Base-by-base conservation (phyloP, 2,797 vertebrate species). In the Adelosebastes latens region DNA sequence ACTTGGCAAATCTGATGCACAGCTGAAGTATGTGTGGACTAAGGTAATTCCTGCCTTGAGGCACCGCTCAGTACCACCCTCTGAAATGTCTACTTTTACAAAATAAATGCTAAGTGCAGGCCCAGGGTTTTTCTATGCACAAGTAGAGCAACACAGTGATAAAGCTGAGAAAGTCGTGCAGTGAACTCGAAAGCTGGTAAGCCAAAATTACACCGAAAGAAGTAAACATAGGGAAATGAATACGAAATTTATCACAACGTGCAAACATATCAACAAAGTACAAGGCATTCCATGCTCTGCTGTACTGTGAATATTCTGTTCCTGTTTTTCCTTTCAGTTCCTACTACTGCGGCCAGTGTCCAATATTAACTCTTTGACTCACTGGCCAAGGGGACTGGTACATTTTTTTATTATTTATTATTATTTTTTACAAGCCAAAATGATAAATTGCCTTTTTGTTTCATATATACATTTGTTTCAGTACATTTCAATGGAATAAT, bases 31-130 rank as follows among this genome's bases (percentile, higher is more conserved):
- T 53, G 64, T 80, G 73, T 71, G 64, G 84, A 89, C 78, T 72
- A 29, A 78, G 71, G 49, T 85, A 84, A 90, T 72, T 87, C 62
- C 59, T 83, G 77, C 79, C 78, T 81, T 14, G 32, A 88, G 84
- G 85, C 81, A 63, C 34, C 52, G 72, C 32, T 80, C 58, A 68
- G 78, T 49, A 69, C 49, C 80, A 53, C 65, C 63, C 13, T 70
- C 32, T 62, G 36, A 75, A 77, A 79, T 42, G 62, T 82, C 73
- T 71, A 8, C 55, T 84, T 81, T 60, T 27, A 64, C 42, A 63
- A 75, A 78, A 84, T 49, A 80, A 73, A 79, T 81, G 74, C 77
- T 31, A 31, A 63, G 53, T 11, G 63, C 29, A 72, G 18, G 12
- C 10, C 25, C 14, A 3, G 10, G 11, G 14, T 70, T 53, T 34